Conservation (phyloP, 2,888 invertebrate species). For the Drosophila barbarae region DNA sequence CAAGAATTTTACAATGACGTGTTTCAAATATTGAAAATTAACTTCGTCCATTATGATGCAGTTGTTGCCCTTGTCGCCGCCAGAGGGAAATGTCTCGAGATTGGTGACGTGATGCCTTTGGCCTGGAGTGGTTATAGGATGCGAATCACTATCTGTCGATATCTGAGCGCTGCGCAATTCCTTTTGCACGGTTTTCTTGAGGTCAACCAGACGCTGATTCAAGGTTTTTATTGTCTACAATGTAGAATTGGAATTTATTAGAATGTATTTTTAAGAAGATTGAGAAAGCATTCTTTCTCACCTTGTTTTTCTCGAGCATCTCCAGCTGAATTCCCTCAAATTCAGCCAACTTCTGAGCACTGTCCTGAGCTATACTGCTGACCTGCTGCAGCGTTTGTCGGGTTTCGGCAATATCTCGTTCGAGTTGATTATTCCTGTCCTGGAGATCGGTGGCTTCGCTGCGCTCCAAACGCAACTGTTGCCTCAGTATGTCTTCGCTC, state of each 20-base stretch:
- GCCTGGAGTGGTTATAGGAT: conserved; percentile 25
- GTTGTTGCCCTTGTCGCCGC: conserved; percentile 59
- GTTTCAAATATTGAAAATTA: conserved; percentile 92
- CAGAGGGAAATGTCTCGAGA: conserved; percentile 50
- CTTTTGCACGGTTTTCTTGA: conserved; percentile 94
- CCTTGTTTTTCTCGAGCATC: conserved; percentile 84
- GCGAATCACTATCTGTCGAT: conserved; percentile 53
- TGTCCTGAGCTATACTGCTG: conserved; percentile 58
- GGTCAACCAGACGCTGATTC: conserved; percentile 91
- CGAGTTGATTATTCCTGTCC: conserved; percentile 81
- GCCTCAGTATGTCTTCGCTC: conserved; percentile 87
- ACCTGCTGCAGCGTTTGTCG: conserved; percentile 64
- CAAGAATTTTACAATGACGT: conserved; percentile 95
- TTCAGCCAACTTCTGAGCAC: conserved; percentile 65
- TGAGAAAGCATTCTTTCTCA: conserved; percentile 45
- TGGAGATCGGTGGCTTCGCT: conserved; percentile 82
- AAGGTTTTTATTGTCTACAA: conserved; percentile 90
- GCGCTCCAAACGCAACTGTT: conserved; percentile 87
- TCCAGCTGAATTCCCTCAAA: conserved; percentile 80
- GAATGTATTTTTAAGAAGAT: neutral
- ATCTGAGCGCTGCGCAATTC: conserved; percentile 82
- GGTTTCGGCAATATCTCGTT: conserved; percentile 80
- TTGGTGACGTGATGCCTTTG: conserved; percentile 31
- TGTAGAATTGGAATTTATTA: neutral
- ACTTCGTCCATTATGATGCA: conserved; percentile 83